Base-by-base conservation (phyloP, 1,140 invertebrate genomes). In the Polypedilum pembai region DNA sequence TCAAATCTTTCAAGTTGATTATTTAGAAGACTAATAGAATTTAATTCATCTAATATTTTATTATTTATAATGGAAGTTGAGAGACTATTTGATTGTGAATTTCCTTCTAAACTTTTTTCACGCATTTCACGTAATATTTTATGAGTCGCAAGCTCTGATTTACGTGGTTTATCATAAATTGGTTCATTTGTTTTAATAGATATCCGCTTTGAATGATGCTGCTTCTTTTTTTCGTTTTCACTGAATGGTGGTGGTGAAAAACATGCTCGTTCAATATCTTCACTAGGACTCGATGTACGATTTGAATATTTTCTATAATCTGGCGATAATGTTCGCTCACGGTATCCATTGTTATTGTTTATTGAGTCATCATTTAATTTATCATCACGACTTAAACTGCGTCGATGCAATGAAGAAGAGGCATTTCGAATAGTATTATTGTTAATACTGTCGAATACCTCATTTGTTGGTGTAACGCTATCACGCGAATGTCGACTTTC, bases 81-180 rank as follows among this genome's bases (percentile, higher is more conserved):
- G 10, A 45, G 8, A 73, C 33, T 21, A 77, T 76, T 65, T 77
- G 10, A 45, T 56, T 66, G 76, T 77, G 76, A 75, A 78, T 79
- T 15, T 77, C 76, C 41, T 18, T 80, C 80, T 7, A 73, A 74
- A 1, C 80, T 84, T 77, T 87, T 88, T 78, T 89, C 87, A 8
- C 88, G 79, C 75, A 89, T 88, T 79, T 89, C 88, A 75, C 86
- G 85, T 0, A 89, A 77, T 41, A 88, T 85, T 79, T 85, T 87
- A 79, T 88, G 88, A 0, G 87, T 87, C 78, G 88, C 87, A 40
- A 86, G 78, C 78, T 88, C 87, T 45, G 86, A 84, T 76, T 87
- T 88, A 76, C 21, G 40, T 0, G 89, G 87, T 0, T 89, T 85
- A 74, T 92, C 91, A 77, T 90, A 93, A 78, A 93, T 92, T 33